Evolutionary conservation across 2,797 vertebrate genomes (phyloP), one percentile per base, ranked within the genome.

Genomic region (Vespertilio murinus): DNA sequence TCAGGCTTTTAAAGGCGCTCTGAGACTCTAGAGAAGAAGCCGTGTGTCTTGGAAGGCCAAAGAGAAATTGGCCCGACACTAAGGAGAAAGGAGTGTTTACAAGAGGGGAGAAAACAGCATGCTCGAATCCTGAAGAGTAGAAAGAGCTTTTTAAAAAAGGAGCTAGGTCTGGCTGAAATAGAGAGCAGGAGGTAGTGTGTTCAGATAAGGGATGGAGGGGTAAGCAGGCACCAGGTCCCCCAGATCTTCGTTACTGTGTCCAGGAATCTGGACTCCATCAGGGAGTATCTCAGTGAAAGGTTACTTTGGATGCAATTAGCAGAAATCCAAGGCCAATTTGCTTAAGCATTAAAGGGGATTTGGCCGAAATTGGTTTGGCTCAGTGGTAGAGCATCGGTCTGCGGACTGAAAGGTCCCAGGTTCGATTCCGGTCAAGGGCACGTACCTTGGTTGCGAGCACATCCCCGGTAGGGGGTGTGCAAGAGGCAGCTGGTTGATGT

Each of bases 281-380:
- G 69, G 8, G 16, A 88, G 28, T 42, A 49, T 54, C 86, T 96
- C 59, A 0, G 23, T 10, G 14, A 45, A 45, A 40, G 54, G 69
- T 81, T 93, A 82, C 79, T 92, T 92, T 42, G 69, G 40, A 79
- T 91, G 59, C 85, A 93, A 61, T 90, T 86, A 90, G 45, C 77
- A 94, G 74, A 83, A 94, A 73, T 61, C n/a, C 85, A 92, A 88
- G 28, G 23, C n/a, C 38, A 81, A 74, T 73, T 81, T 93, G 54
- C 59, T 77, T 47, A 87, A 90, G 90, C 30, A 83, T 65, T 83
- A 86, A 94, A 67, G 49, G 56, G n/a, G n/a, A n/a, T n/a, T n/a
- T n/a, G n/a, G n/a, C n/a, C n/a, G n/a, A n/a, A n/a, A n/a, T n/a
- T n/a, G n/a, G n/a, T n/a, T n/a, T n/a, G n/a, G n/a, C n/a, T n/a